Evolutionary conservation across 1,140 invertebrate species (phyloP), one percentile per base, ranked within the genome.

Genomic region (Ditylenchus dipsaci): DNA sequence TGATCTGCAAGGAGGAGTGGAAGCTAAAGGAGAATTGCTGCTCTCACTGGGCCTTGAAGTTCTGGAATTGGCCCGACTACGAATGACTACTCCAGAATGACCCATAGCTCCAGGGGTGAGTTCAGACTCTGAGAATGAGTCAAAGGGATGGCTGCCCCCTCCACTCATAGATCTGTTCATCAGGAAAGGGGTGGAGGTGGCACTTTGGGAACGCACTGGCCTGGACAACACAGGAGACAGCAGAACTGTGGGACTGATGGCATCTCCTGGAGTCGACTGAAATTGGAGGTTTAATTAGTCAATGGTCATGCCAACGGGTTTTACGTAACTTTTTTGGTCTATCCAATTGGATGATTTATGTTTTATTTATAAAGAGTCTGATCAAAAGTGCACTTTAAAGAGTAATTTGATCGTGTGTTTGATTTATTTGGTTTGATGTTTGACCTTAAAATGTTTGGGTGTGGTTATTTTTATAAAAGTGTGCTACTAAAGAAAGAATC

Each of bases 191-290:
- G 76, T 65, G 1, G 76, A 76, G 27, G 63, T 42, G 17, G 77
- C 79, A 27, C 76, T 80, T 62, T 71, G 80, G 17, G 80, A 82
- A 7, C 78, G 62, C 23, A 79, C 70, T 5, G 78, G 78, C 0
- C 78, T 67, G 13, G 78, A 82, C 8, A 79, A 43, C 15, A 79
- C 78, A 8, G 78, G 78, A 9, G 77, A 80, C 3, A 79, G 70
- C 47, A 79, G 71, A 26, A 79, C 70, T 13, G 78, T 80, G 17
- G 78, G 77, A 27, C 17, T 27, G 60, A 23, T 1, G 1, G 15
- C 27, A 13, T 73, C 63, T 19, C 62, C 61, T 0, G 69, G 65
- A 15, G 69, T 73, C 15, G 69, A 72, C 69, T 72, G 15, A 38
- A 53, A 65, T 7, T 53, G 23, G 49, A 7, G 33, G 3, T 38